Base-by-base conservation (phyloP, 2,888 invertebrate species). In the Temnothorax ravouxi region DNA sequence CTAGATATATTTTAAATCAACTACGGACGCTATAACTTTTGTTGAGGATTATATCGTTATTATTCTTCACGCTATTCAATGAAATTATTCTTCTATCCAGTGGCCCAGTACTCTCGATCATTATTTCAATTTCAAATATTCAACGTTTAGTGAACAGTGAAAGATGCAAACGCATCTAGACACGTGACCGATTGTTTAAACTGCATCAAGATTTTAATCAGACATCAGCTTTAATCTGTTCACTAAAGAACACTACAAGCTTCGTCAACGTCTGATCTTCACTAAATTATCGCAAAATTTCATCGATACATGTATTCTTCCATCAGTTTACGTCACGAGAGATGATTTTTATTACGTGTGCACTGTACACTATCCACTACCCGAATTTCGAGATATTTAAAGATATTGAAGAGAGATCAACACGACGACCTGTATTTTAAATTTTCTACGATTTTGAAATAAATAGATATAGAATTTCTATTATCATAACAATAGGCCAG, bases 151-250 rank as follows among this genome's bases (percentile, higher is more conserved):
- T 50, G 29, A 82, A 38, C 25, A 75, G 47, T 61, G 50, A 66
- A 75, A 41, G 18, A 84, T 79, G 75, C 41, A 52, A 52, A n/a
- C 62, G 41, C 79, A 67, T 69, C 47, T 64, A 52, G 59, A 72
- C 89, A 89, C 90, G 90, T 90, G 90, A 88, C 64, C 83, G 85
- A 85, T 86, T 64, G 80, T 87, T 86, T 71, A 67, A 83, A 84
- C 71, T 54, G 61, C 47, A 38, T 47, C 29, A 54, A 74, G 62
- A 66, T 29, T 54, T 34, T 67, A 80, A 84, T 89, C 82, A 67
- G 81, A 71, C 21, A 56, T 82, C 80, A 69, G 61, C 79, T 85
- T 85, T 75, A 75, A 80, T 80, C 44, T 38, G 41, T 52, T 72
- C 64, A 56, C 34, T 80, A 38, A 41, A 15, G 41, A 25, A 67